A percentile compares a stretch with the other conserved stretches of the same genome.
phyloP scores from a whole-genome alignment of 1,140 invertebrate genomes.

The Pristionchus pacificus region DNA sequence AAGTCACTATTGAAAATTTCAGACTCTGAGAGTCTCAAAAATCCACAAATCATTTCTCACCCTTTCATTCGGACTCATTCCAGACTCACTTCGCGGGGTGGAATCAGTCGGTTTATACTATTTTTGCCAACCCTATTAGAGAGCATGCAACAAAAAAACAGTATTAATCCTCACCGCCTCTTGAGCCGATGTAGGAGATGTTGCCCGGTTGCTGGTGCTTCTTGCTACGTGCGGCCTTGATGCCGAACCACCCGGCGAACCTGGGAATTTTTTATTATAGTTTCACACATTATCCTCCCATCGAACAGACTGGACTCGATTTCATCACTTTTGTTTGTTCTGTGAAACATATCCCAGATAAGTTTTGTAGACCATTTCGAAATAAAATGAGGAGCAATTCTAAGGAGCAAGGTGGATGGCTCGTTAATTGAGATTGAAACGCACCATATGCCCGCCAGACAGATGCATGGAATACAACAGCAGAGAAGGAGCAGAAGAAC shows the following conservation, averaged over 20 bases:
- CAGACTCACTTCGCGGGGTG: too few species aligned
- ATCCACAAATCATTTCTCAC: too few species aligned
- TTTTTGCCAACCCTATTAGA: too few species aligned
- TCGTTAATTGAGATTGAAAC: neutral
- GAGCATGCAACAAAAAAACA: too few species aligned
- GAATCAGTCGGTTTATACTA: too few species aligned
- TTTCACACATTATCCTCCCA: neutral
- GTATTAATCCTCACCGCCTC: neutral
- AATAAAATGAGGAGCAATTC: neutral
- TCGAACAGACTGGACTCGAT: neutral
- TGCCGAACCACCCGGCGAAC: slow-evolving; percentile 19
- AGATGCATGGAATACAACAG: slow-evolving; percentile 29
- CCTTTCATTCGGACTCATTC: too few species aligned
- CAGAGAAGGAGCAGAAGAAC: slow-evolving; percentile 14
- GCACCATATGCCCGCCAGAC: slow-evolving; percentile 31
- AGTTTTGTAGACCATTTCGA: neutral
- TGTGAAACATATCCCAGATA: neutral
- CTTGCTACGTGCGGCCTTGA: neutral
- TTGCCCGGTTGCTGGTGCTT: neutral
- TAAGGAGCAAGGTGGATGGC: neutral
- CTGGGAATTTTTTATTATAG: neutral
- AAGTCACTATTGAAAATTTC: too few species aligned
- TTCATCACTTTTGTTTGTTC: slow-evolving; percentile 1
- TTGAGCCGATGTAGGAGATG: neutral
- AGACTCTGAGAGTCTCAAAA: too few species aligned